These are phyloP conservation scores for Megamerina dolium DNA, from an alignment of 2,888 invertebrate species.

Conservation along the genomic window DNA sequence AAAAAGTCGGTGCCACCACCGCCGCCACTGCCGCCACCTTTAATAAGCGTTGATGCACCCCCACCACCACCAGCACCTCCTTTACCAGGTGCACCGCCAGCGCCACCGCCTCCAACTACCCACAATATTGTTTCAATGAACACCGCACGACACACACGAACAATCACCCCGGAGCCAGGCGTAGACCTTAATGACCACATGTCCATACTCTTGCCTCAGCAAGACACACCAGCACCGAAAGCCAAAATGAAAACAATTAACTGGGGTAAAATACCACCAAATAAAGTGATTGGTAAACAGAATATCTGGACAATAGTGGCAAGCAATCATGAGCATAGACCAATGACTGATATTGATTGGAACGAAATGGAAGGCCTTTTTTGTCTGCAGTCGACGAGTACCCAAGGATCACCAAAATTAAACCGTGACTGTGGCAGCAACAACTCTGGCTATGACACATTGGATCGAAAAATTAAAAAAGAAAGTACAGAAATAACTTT, in stretches of 20 bases:
- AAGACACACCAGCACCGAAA: conserved; percentile 88
- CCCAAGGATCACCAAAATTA: conserved; percentile 54
- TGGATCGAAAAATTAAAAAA: conserved; percentile 64
- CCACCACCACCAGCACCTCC: conserved; percentile 44
- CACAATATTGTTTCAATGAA: conserved; percentile 33
- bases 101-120: conserved; percentile 45
- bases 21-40: conserved; percentile 17
- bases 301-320: conserved; percentile 93
- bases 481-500: conserved; percentile 82
- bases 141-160: conserved; percentile 18
- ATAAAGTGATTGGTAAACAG: conserved; percentile 81
- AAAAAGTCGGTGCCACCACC: conserved; percentile 16
- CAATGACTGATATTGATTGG: conserved; percentile 85
- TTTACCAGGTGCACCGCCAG: conserved; percentile 37
- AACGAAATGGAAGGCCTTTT: conserved; percentile 90
- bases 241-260: conserved; percentile 96
- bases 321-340: conserved; percentile 74
- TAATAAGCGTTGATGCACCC: conserved; percentile 40
- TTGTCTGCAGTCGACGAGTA: conserved; percentile 72
- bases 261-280: conserved; percentile 94
- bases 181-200: conserved; percentile 23
- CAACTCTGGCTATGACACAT: conserved; percentile 50
- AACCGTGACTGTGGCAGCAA: conserved; percentile 47
- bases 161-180: conserved; percentile 35
- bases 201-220: conserved; percentile 69